phyloP scores from a whole-genome alignment of 2,113 vertebrate genomes.

The Pterophyllum scalare region DNA sequence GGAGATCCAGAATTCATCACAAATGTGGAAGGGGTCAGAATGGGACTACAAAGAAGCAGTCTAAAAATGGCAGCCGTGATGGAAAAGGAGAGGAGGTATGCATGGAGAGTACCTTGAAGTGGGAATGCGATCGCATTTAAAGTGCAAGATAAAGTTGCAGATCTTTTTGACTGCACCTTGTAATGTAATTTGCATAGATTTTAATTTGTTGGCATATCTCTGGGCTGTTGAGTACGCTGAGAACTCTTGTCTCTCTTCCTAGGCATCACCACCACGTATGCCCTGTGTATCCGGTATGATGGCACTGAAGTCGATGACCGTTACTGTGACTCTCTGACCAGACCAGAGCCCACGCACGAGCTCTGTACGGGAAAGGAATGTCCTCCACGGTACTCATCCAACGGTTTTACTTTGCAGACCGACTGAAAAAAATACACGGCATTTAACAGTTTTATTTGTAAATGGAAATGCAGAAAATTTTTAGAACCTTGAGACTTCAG shows the following conservation, averaged over 20 bases:
- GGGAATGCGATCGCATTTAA: no score
- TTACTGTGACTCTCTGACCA: slow-evolving; percentile 86
- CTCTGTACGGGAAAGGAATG: slow-evolving; percentile 90
- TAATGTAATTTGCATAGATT: background rate
- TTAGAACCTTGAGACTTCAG: background rate
- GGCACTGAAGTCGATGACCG: slow-evolving; percentile 87
- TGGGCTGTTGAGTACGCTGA: no score
- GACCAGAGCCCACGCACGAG: slow-evolving; percentile 88
- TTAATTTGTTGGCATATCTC: background rate
- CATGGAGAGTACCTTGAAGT: no score
- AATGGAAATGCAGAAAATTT: background rate
- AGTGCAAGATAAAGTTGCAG: no score
- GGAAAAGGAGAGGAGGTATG: no score
- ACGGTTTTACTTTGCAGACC: background rate
- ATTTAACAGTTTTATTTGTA: rapidly evolving
- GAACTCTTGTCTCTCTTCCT: background rate
- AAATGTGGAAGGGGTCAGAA: no score
- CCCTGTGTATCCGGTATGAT: slow-evolving; percentile 86
- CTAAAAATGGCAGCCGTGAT: no score
- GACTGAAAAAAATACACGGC: background rate
- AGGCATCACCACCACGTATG: slow-evolving; percentile 88
- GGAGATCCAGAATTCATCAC: no score
- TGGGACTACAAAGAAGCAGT: no score
- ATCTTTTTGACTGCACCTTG: no score
- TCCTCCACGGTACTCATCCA: slow-evolving; percentile 82